These are phyloP conservation scores for Drosophila greeni DNA, from an alignment of 2,888 invertebrate species.

Conservation along the genomic window DNA sequence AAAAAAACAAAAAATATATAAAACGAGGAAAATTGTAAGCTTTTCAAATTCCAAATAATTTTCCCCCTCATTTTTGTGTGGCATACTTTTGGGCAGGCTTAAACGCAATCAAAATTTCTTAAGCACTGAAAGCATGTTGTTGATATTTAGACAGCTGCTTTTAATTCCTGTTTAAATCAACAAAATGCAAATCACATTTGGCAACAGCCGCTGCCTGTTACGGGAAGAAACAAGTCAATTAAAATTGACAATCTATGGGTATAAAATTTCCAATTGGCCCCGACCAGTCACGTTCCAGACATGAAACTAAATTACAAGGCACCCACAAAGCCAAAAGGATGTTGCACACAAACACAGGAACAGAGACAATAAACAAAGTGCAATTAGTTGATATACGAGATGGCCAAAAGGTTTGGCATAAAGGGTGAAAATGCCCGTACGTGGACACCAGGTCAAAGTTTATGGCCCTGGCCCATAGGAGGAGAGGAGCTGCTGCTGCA, in stretches of 20 bases:
- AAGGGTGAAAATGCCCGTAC: slow-evolving; percentile 13
- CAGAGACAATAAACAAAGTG: slow-evolving; percentile 34
- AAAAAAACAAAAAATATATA: not conserved
- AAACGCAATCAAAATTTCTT: slow-evolving; percentile 13
- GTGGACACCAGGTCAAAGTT: slow-evolving; percentile 41
- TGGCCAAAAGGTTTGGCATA: slow-evolving; percentile 16
- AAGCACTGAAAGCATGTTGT: slow-evolving; percentile 1
- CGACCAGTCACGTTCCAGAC: slow-evolving; percentile 23
- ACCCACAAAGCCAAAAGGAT: slow-evolving; percentile 18
- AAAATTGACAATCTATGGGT: slow-evolving; percentile 40
- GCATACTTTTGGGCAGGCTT: slow-evolving; percentile 49
- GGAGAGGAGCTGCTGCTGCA: slow-evolving; percentile 1
- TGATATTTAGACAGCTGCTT: slow-evolving; percentile 23
- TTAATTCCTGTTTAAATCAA: slow-evolving; percentile 27
- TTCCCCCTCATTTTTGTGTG: not conserved
- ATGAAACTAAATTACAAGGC: slow-evolving; percentile 40
- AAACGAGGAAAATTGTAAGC: slow-evolving; percentile 15
- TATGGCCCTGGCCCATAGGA: slow-evolving; percentile 30
- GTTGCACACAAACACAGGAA: not conserved
- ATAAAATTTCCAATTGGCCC: slow-evolving; percentile 34
- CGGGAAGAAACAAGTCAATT: slow-evolving; percentile 41
- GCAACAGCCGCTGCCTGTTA: slow-evolving; percentile 20
- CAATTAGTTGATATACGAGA: slow-evolving; percentile 49
- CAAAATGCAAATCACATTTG: slow-evolving; percentile 23
- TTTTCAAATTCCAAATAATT: not conserved